phyloP scores from a whole-genome alignment of 2,797 vertebrate genomes.

The Peromyscus aztecus region DNA sequence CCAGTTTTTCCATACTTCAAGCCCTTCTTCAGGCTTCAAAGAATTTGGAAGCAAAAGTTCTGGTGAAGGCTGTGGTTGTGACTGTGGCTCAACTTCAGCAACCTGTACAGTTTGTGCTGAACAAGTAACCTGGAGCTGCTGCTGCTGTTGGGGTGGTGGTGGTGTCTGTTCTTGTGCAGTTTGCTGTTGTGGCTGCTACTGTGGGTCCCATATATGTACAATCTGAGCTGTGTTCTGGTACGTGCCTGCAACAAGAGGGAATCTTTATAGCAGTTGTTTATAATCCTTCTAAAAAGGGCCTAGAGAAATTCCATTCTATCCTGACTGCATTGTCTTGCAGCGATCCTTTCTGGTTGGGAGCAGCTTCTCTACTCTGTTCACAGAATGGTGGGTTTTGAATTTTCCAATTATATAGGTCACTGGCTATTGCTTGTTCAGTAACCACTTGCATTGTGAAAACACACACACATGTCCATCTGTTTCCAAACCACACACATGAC shows the following conservation, averaged over 20 bases:
- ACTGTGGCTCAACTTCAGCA: constrained; percentile 93
- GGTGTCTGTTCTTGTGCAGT: constrained; percentile 95
- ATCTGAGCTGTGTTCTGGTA: constrained; percentile 96
- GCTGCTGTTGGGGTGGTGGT: constrained; percentile 90
- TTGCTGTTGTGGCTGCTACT: constrained; percentile 92
- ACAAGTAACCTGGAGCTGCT: constrained; percentile 93
- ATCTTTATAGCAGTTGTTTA: background rate
- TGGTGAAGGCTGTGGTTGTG: constrained; percentile 93
- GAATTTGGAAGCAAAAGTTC: constrained; percentile 94
- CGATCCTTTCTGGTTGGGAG: background rate
- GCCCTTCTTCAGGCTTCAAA: constrained; percentile 97
- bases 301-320: background rate
- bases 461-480: background rate
- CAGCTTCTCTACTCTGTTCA: background rate
- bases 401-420: too few species aligned
- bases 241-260: constrained; percentile 92
- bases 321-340: background rate
- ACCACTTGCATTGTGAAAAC: background rate
- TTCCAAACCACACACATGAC: background rate
- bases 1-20: constrained; percentile 97
- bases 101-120: constrained; percentile 94
- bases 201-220: constrained; percentile 98
- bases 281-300: background rate
- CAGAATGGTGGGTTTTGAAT: too few species aligned
- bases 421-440: background rate